Evolutionary conservation across 37 sponge, comb jelly and placozoan genomes (phyloP), one percentile per base, ranked within the genome.

Genomic region (Axinella damicornis): DNA sequence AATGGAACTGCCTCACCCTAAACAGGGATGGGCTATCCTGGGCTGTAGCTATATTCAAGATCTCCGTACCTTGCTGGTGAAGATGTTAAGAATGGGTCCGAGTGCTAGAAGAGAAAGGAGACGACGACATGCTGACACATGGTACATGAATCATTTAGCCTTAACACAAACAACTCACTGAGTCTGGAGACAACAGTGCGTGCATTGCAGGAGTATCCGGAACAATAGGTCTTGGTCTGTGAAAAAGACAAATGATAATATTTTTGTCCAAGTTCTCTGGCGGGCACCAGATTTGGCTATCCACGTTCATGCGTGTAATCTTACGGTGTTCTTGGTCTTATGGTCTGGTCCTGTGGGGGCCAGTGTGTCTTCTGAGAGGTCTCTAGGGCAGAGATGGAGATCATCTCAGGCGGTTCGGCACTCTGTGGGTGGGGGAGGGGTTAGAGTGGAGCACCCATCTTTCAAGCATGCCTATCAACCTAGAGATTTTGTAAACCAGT

Each of bases 61-160:
- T n/a, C n/a, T 46, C 9, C 27, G 0, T 41, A 76, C 83, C 68
- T 55, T 55, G 37, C 40, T 24, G 89, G 89, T n/a, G 83, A 82
- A 12, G 89, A 75, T 25, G 89, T 74, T 2, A 88, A 64, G 32
- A 88, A 82, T 25, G 89, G 89, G 41, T 88, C 89, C n/a, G 58
- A 38, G 11, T 27, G 41, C 87, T 78, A 41, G 38, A 85, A 0
- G 38, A 66, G 46, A 36, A 71, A 14, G 18, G 24, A 57, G 16
- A 52, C 34, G 31, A 13, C 2, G 40, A 16, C 22, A 63, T 63
- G 35, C 32, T 25, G 46, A 46, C 46, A 46, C 46, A 46, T 12
- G 4, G 46, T 9, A 46, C 46, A n/a, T n/a, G n/a, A n/a, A n/a
- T n/a, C n/a, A n/a, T n/a, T n/a, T n/a, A n/a, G n/a, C n/a, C n/a